Evolutionary conservation across 2,888 invertebrate species (phyloP).

Genomic region (Cephus runcator): DNA sequence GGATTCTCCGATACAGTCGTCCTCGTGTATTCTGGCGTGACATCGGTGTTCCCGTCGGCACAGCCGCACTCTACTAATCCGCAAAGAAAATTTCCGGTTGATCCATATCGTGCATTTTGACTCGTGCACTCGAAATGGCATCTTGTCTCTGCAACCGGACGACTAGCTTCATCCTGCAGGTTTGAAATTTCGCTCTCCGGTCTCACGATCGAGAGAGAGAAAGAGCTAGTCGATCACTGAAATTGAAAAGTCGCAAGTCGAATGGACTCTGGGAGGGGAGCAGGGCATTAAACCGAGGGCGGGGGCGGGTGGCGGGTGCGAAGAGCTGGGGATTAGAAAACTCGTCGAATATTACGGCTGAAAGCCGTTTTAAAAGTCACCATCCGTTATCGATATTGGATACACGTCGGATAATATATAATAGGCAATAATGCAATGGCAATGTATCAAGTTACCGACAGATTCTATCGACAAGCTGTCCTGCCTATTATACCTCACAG

Average conservation of each 20-base stretch:
- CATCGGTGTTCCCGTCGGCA: no score
- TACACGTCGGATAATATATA: conserved; percentile 38
- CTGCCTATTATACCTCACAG: conserved; percentile 41
- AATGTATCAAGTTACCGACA: conserved; percentile 42
- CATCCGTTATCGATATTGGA: conserved; percentile 33
- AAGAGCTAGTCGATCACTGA: no score
- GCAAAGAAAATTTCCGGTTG: no score
- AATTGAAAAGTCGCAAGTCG: no score
- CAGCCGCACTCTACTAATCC: no score
- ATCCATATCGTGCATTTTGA: no score
- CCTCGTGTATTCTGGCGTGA: background rate
- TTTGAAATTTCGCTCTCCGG: no score
- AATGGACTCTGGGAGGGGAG: no score
- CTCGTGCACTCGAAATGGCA: no score
- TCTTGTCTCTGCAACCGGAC: no score
- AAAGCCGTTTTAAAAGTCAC: conserved; percentile 17
- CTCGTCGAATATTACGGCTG: conserved; percentile 4
- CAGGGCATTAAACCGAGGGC: background rate
- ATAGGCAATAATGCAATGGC: conserved; percentile 42
- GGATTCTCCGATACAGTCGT: conserved; percentile 5
- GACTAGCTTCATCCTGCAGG: no score
- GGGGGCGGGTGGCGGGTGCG: background rate
- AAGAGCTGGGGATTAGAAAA: conserved; percentile 13
- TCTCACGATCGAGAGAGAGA: no score
- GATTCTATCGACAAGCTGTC: conserved; percentile 47